phyloP scores from a whole-genome alignment of 2,797 vertebrate species.

The Micrastur ruficollis region DNA sequence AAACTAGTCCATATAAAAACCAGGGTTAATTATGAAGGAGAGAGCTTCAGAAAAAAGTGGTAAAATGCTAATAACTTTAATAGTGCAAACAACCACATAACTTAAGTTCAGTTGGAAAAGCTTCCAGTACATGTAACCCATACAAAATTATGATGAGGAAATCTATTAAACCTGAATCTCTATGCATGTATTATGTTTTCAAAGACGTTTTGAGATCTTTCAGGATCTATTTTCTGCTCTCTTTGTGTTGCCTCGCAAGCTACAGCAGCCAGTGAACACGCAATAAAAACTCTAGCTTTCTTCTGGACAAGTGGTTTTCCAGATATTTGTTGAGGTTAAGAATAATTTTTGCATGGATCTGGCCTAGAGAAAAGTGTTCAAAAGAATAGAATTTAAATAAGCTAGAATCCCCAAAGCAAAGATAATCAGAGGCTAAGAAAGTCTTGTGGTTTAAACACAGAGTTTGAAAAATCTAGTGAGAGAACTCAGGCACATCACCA shows the following conservation, averaged over 20 bases:
- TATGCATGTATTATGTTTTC: neutral
- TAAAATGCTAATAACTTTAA: neutral
- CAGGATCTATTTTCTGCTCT: neutral
- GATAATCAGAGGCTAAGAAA: neutral
- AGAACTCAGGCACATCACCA: neutral
- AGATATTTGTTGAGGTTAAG: neutral
- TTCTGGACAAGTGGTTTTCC: neutral
- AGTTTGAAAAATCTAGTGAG: constrained; percentile 8
- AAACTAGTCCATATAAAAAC: neutral
- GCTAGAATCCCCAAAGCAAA: neutral
- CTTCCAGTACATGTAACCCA: neutral
- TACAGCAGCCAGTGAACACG: neutral
- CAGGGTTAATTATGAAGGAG: neutral
- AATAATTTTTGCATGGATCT: neutral
- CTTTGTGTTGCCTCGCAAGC: neutral
- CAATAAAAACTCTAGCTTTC: neutral
- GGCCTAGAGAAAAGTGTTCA: neutral
- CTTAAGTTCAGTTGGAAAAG: neutral
- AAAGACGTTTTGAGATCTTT: neutral
- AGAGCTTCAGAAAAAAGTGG: neutral
- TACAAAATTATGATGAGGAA: neutral
- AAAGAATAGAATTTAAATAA: neutral
- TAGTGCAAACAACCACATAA: neutral
- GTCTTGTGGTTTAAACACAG: neutral
- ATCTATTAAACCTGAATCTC: neutral